Base-by-base conservation (phyloP, 2,888 invertebrate species). In the Conomelus anceps region DNA sequence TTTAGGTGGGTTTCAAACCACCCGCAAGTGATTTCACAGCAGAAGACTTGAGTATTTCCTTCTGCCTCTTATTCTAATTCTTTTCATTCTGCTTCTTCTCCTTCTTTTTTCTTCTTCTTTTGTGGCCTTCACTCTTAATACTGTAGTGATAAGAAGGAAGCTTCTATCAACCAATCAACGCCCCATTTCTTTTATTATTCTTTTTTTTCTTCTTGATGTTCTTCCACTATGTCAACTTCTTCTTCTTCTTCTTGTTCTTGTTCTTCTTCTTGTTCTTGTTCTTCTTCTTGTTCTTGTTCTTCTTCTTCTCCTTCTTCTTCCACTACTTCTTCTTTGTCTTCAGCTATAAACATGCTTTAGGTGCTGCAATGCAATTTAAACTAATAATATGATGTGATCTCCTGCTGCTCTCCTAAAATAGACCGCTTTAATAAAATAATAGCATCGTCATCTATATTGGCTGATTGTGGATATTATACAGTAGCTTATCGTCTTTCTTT, bases 291-390 rank as follows among this genome's bases (percentile, higher is more conserved):
- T 89, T 23, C 41, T 29, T 26, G 86, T 13, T 89, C 6, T 89
- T 29, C 11, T 23, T 23, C n/a, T 22, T 90, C 88, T 84, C 85
- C 84, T 89, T 9, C 29, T 84, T 89, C 63, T 90, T 90, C 89
- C 89, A 84, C 87, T 85, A 85, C 89, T 22, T 89, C 84, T 89
- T 90, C 88, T 90, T 90, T 84, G 88, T 29, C 24, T 89, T 34
- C 22, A 23, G 41, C 26, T 88, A 26, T 34, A 63, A 22, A 11
- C 22, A 85, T 85, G n/a, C 11, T 22, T 22, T 17, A 13, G 24
- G 29, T 87, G 24, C 22, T 4, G n/a, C 3, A 41, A 13, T 13
- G 7, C 17, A 41, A 41, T 41, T 41, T 41, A 41, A 17, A 3
- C 11, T 89, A 87, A 84, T 22, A 89, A 22, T n/a, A n/a, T n/a